Conservation (phyloP, 2,113 vertebrate species). For the Nothobranchius kuhntae region DNA sequence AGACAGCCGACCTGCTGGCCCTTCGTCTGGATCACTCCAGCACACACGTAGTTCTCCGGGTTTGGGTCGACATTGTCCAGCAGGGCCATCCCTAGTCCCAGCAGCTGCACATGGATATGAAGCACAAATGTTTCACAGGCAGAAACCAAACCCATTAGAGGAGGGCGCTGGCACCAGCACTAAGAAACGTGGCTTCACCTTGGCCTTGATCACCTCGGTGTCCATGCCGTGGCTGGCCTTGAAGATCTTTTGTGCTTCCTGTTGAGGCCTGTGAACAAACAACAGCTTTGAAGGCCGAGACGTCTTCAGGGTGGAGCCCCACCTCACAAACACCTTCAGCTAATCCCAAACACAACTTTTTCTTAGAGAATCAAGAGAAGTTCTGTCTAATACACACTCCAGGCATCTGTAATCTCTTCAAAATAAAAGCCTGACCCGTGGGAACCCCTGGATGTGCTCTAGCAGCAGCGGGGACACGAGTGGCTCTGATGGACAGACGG, state of each 20-base stretch:
- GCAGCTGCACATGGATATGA: slow-evolving; percentile 71
- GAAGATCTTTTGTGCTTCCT: slow-evolving; percentile 94
- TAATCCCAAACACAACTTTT: too few species aligned
- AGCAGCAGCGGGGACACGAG: too few species aligned
- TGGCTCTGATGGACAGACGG: too few species aligned
- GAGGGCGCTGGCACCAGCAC: neutral
- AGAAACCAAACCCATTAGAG: neutral
- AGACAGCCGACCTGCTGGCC: slow-evolving; percentile 90
- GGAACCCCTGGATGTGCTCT: too few species aligned
- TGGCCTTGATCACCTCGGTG: slow-evolving; percentile 89
- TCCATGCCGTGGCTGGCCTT: slow-evolving; percentile 91
- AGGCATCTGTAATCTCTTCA: too few species aligned
- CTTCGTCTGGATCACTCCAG: slow-evolving; percentile 93
- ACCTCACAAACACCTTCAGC: too few species aligned
- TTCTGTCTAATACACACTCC: too few species aligned
- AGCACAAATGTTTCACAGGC: neutral
- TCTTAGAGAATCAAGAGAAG: too few species aligned
- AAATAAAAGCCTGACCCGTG: too few species aligned
- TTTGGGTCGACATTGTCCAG: slow-evolving; percentile 92
- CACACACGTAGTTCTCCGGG: slow-evolving; percentile 92
- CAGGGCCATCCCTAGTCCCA: slow-evolving; percentile 89
- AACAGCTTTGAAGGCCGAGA: neutral
- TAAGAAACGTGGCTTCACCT: slow-evolving; percentile 73
- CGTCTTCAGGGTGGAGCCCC: too few species aligned
- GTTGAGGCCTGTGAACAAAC: slow-evolving; percentile 81